Base-by-base conservation (phyloP, 2,113 vertebrate genomes). In the Alethe diademata region DNA sequence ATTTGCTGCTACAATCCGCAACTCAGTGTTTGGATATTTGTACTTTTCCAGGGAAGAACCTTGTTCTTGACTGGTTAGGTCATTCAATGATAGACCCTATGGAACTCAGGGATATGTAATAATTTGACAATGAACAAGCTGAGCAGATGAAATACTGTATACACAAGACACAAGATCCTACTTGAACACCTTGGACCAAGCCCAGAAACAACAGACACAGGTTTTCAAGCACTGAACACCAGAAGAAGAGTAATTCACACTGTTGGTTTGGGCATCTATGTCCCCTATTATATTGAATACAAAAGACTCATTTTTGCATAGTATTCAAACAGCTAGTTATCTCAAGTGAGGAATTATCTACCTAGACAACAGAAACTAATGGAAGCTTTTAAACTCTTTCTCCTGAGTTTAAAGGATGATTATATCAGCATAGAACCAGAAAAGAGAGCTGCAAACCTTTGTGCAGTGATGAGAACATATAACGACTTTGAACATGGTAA, bases 1-100 rank as follows among this genome's bases (percentile, higher is more conserved):
- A 57, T n/a, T 42, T 70, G 50, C 58, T 69, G 50, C 54, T 69
- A 36, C 13, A 45, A 15, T 11, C 54, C 58, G 18, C 20, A 86
- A 62, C 28, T 58, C 29, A 14, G 8, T 35, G 28, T 50, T 61
- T 4, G 1, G 3, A 7, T 14, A 64, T 73, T 82, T 50, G 18
- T 22, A 40, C 24, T 67, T 69, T 58, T 78, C 38, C 23, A 65
- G 8, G 7, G 19, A 88, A 91, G 12, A 78, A 84, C 5, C 23
- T 26, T 78, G 14, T 3, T 74, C 13, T 35, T 64, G 20, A 51
- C 22, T 56, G 22, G 35, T 64, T 60, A 58, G 28, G 6, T 71
- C 26, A 26, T 48, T 62, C 31, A 48, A 24, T 0, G 0, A 7
- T 10, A 23, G 40, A 86, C 1, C 1, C 29, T 16, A 16, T 11